phyloP scores from a whole-genome alignment of 2,888 invertebrate species.

The Timema podura region DNA sequence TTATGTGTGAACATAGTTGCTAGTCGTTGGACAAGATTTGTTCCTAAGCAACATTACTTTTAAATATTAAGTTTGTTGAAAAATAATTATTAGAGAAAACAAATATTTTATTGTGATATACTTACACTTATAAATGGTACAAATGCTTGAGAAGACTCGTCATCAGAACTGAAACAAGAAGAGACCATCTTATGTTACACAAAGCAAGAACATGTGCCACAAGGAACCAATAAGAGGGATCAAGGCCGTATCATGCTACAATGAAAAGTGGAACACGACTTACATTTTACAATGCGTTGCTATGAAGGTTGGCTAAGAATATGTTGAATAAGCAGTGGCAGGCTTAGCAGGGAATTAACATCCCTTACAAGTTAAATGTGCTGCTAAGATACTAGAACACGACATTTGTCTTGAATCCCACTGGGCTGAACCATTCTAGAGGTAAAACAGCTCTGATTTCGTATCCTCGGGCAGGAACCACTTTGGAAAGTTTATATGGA shows the following conservation, averaged over 20 bases:
- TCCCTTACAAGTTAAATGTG: neutral
- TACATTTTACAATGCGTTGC: neutral
- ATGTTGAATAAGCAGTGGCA: neutral
- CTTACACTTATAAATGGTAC: slow-evolving; percentile 87
- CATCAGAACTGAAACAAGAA: slow-evolving; percentile 53
- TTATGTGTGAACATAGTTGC: too few relatives aligned
- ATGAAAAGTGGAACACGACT: too few relatives aligned
- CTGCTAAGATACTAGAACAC: neutral
- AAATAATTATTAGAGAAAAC: too few relatives aligned
- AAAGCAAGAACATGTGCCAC: too few relatives aligned
- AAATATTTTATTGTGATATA: slow-evolving; percentile 28
- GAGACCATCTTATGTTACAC: slow-evolving; percentile 14
- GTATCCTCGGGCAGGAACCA: too few relatives aligned
- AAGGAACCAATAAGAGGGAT: neutral
- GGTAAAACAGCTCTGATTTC: too few relatives aligned
- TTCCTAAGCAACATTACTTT: too few relatives aligned
- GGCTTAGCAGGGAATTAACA: neutral
- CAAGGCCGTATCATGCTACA: neutral
- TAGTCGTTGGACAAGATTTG: too few relatives aligned
- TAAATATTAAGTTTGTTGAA: too few relatives aligned
- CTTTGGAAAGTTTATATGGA: too few relatives aligned
- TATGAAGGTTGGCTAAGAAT: neutral
- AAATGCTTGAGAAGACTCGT: slow-evolving; percentile 92
- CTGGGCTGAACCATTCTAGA: too few relatives aligned
- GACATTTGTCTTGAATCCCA: neutral